phyloP scores from a whole-genome alignment of 1,140 invertebrate genomes.

The Drosophila truncata region DNA sequence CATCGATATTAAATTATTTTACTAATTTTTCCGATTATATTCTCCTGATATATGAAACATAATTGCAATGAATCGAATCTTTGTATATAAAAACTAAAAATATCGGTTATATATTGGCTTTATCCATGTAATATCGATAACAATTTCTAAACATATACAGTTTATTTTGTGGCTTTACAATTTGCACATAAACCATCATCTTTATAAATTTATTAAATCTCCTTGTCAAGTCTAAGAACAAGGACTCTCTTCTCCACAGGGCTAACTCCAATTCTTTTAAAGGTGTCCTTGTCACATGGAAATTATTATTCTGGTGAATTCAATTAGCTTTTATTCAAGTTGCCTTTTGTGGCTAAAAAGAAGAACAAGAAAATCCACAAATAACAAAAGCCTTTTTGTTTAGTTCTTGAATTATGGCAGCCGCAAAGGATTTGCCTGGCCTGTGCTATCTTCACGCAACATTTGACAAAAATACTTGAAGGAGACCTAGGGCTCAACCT shows the following conservation, averaged over 20 bases:
- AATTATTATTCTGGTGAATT: constrained; percentile 21
- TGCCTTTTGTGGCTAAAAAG: constrained; percentile 4
- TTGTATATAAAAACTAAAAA: too few species aligned
- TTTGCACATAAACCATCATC: background rate
- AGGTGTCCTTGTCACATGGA: constrained; percentile 2
- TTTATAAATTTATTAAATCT: background rate
- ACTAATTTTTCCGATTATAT: too few species aligned
- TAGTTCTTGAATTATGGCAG: constrained; percentile 9
- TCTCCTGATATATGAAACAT: too few species aligned
- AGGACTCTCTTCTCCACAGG: background rate
- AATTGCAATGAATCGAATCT: too few species aligned
- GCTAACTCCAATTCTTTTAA: background rate
- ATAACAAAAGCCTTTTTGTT: constrained; percentile 35
- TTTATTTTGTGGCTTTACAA: too few species aligned
- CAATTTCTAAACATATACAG: too few species aligned
- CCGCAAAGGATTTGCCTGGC: constrained; percentile 1
- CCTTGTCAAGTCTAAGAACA: background rate
- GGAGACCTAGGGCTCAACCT: background rate
- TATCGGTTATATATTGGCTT: too few species aligned
- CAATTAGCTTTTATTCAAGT: constrained; percentile 31
- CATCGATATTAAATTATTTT: background rate
- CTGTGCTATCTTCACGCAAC: constrained; percentile 69
- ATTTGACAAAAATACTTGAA: constrained; percentile 56
- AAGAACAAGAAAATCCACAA: background rate
- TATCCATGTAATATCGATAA: too few species aligned